These are phyloP conservation scores for Caenorhabditis drosophilae DNA, from an alignment of 2,888 invertebrate genomes.

Conservation along the genomic window DNA sequence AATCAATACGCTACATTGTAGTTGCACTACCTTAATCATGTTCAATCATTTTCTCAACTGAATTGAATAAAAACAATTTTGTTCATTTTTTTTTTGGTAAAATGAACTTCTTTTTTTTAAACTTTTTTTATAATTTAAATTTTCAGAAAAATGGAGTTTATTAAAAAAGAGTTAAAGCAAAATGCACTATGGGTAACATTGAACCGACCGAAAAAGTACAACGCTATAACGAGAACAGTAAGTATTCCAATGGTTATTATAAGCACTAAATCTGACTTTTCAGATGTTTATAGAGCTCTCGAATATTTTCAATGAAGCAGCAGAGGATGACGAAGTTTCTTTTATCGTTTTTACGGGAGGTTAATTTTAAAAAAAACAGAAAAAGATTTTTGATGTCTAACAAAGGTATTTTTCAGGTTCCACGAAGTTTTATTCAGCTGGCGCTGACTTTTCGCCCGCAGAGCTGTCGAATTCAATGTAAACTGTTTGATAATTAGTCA, in stretches of 20 bases:
- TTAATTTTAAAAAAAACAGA: not conserved
- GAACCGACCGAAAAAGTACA: constrained; percentile 63
- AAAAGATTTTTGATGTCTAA: constrained; percentile 5
- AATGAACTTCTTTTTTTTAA: too few species aligned
- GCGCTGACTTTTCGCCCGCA: constrained; percentile 77
- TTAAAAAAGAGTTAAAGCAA: not conserved
- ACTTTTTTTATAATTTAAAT: too few species aligned
- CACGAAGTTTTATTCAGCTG: constrained; percentile 83
- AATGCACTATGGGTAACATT: constrained; percentile 51
- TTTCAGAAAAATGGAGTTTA: not conserved
- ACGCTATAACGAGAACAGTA: constrained; percentile 58
- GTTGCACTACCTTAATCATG: too few species aligned
- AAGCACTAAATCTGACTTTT: constrained; percentile 51
- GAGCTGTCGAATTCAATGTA: constrained; percentile 25
- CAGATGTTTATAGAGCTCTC: constrained; percentile 77
- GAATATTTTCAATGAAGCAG: constrained; percentile 77
- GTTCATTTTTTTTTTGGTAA: too few species aligned
- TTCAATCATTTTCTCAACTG: too few species aligned
- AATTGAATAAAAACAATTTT: too few species aligned
- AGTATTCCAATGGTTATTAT: constrained; percentile 6
- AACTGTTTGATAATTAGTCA: not conserved
- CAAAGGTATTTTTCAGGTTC: constrained; percentile 34
- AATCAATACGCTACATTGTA: too few species aligned
- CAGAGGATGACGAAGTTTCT: constrained; percentile 75
- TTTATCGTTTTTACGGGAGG: constrained; percentile 79